Base-by-base conservation (phyloP, 2,888 invertebrate genomes). In the Tipula unca region DNA sequence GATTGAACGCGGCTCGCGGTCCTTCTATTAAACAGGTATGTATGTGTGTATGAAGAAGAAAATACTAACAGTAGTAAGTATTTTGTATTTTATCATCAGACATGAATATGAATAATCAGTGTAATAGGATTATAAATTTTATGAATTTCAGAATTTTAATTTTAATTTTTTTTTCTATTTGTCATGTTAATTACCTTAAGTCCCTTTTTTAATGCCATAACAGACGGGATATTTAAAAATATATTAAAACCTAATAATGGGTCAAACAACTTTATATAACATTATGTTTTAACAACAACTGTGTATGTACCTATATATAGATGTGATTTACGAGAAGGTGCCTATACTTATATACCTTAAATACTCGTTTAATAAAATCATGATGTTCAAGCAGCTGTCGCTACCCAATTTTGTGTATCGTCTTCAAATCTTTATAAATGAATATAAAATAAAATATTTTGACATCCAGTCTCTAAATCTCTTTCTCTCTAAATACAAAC, bases 111-210 rank as follows among this genome's bases (percentile, higher is more conserved):
- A 69, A 69, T 69, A 69, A 69, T 69, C 69, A 69, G 69, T 69
- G 69, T 69, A 69, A 69, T 69, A 69, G 69, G 69, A 69, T 69
- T 69, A 69, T 25, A 69, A 25, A 69, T 69, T 69, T 69, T 69
- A 25, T 69, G 69, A 69, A 69, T 69, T 69, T 69, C 69, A 69
- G 3, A 25, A 69, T 69, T 25, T 69, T 4, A 8, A n/a, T n/a
- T n/a, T n/a, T n/a, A n/a, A n/a, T n/a, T n/a, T n/a, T n/a, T 48
- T 83, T 83, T 32, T 83, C 32, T 83, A n/a, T 83, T 83, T 83
- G 83, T 83, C 83, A 83, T 83, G 32, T 83, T 83, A 83, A 83
- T 83, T 83, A 35, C 83, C 17, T 29, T 83, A 32, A 83, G 35
- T 83, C 83, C 82, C 69, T 69, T 69, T 69, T 54, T 69, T 69